Conservation (phyloP, 2,797 vertebrate genomes). For the Hemitrygon akajei region DNA sequence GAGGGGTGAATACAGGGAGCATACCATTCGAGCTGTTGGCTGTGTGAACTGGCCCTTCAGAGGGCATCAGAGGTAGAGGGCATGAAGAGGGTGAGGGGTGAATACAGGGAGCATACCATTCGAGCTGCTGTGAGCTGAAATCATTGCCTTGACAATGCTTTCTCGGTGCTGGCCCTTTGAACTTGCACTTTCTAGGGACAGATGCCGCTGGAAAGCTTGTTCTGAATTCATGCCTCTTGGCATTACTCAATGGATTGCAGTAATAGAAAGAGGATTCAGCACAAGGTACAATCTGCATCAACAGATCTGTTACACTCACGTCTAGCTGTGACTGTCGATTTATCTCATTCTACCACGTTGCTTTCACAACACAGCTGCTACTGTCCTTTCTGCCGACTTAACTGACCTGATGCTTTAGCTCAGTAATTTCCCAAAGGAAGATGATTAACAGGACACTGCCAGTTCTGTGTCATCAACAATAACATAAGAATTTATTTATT, state of each 20-base stretch:
- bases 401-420: constrained; percentile 16
- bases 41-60: neutral
- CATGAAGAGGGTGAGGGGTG: neutral
- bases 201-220: neutral
- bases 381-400: neutral
- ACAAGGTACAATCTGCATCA: neutral
- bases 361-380: neutral
- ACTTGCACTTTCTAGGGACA: neutral
- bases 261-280: neutral
- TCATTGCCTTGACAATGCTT: neutral
- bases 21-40: neutral
- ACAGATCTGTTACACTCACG: neutral
- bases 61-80: neutral
- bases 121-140: neutral
- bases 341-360: neutral
- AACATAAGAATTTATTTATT: neutral
- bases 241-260: neutral
- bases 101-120: neutral
- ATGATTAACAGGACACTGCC: neutral
- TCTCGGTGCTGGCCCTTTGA: neutral
- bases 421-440: neutral
- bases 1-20: neutral
- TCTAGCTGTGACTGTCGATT: neutral
- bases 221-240: neutral
- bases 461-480: neutral